Base-by-base conservation (phyloP, 2,888 invertebrate species). In the Poecilus cupreus region DNA sequence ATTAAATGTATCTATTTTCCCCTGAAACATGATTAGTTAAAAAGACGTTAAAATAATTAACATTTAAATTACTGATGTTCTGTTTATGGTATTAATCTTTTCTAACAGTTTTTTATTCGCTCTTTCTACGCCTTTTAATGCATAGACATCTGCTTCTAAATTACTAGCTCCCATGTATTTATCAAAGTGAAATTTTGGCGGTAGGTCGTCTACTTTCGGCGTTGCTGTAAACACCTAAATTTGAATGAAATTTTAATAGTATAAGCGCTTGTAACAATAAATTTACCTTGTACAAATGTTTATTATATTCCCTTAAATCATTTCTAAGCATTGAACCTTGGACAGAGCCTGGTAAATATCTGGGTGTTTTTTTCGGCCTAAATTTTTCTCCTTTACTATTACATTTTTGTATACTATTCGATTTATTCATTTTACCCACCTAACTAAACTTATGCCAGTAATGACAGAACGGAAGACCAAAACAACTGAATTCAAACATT, bases 61-160 rank as follows among this genome's bases (percentile, higher is more conserved):
- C n/a, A n/a, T 26, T 79, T 76, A 54, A 85, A 88, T 87, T 85
- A 93, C 93, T 84, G 91, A 92, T 32, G 90, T 90, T 84, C 92
- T 89, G 85, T 92, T 91, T 83, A 93, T 92, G 18, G 88, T 83
- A 84, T 93, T 93, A 81, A 94, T 92, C 80, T 89, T 90, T 85
- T 91, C 91, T 6, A 93, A 85, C 6, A 94, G 85, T 11, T 91
- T 89, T 84, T 92, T 91, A 86, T 94, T 94, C 57, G 92, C 90
- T 84, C 86, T 89, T 85, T 93, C 91, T 76, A 90, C 88, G 57
- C 86, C 54, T 70, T 82, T 82, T 18, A 92, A 86, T 60, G 91
- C 87, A n/a, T 88, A 86, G 0, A 87, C 86, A 81, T 90, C 89
- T 0, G 83, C 82, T 4, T 81, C 51, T 6, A 91, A 84, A 82